Percentiles rank a stretch among this genome's conserved stretches.
Conservation (phyloP, 2,888 invertebrate species). For the Loripinus fragilis region DNA sequence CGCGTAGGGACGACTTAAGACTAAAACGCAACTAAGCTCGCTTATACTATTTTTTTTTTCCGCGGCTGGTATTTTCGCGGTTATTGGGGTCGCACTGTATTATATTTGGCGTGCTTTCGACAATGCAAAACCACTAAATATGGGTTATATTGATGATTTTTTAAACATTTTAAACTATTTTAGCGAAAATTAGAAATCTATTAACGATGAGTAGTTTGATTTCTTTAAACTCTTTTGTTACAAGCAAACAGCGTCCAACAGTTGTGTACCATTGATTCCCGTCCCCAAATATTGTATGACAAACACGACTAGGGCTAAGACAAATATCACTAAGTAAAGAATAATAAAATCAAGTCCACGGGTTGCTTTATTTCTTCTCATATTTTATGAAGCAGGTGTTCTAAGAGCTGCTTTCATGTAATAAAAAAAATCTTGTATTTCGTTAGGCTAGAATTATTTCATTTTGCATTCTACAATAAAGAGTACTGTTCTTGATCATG, state of each 20-base stretch:
- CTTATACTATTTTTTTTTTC: no score
- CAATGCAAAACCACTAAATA: no score
- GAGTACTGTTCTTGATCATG: no score
- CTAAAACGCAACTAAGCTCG: no score
- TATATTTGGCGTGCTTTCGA: no score
- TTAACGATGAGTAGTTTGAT: not conserved
- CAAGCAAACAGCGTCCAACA: not conserved
- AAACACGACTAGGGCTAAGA: not conserved
- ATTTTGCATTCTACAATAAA: no score
- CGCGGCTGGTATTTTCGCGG: no score
- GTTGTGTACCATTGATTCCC: conserved; percentile 10
- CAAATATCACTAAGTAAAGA: conserved; percentile 14
- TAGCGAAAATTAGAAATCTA: conserved; percentile 4
- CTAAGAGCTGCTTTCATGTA: no score
- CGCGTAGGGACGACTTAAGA: no score
- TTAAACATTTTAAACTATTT: conserved; percentile 3
- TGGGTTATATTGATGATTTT: not conserved
- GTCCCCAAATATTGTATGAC: conserved; percentile 18
- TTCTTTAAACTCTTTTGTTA: not conserved
- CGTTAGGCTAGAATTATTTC: no score
- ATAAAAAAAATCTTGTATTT: no score
- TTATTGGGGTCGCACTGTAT: no score
- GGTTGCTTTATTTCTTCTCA: not conserved
- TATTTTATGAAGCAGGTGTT: conserved; percentile 4
- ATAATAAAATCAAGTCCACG: not conserved